Evolutionary conservation across 2,113 vertebrate genomes (phyloP).

Genomic region (Tiliqua scincoides): DNA sequence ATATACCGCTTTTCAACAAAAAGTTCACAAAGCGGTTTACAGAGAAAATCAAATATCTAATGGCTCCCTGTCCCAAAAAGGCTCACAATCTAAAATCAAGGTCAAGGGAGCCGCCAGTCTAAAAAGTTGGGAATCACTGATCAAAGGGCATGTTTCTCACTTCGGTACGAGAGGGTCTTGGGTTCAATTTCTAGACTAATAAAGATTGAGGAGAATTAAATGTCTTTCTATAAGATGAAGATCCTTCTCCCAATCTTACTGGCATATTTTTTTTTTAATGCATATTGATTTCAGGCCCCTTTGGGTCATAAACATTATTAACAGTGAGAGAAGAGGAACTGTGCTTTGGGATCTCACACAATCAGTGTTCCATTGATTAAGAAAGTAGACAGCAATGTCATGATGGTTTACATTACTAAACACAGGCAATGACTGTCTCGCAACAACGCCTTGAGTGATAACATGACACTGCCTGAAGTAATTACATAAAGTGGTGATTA

Average conservation of each 20-base stretch:
- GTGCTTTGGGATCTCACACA: background rate
- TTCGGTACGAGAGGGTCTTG: no score
- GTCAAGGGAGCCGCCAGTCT: no score
- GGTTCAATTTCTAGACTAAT: no score
- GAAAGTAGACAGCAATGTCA: background rate
- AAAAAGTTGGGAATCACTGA: no score
- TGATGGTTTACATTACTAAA: background rate
- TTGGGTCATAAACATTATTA: background rate
- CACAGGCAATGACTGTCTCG: background rate
- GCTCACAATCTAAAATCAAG: no score
- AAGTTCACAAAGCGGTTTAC: no score
- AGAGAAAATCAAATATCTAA: no score
- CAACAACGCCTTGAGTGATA: background rate
- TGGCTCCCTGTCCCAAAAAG: no score
- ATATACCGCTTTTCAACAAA: no score
- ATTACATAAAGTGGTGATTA: conserved; percentile 26
- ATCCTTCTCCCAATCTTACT: background rate
- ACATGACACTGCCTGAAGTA: conserved; percentile 8
- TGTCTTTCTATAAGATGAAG: background rate
- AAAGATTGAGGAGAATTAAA: no score
- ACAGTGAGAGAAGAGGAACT: background rate
- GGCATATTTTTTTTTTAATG: background rate
- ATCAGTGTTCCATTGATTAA: background rate
- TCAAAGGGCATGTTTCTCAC: background rate
- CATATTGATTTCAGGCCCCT: background rate